A percentile compares a stretch with the other conserved stretches of the same genome.
phyloP scores from a whole-genome alignment of 2,797 vertebrate genomes.

The Adrianichthys oophorus region DNA sequence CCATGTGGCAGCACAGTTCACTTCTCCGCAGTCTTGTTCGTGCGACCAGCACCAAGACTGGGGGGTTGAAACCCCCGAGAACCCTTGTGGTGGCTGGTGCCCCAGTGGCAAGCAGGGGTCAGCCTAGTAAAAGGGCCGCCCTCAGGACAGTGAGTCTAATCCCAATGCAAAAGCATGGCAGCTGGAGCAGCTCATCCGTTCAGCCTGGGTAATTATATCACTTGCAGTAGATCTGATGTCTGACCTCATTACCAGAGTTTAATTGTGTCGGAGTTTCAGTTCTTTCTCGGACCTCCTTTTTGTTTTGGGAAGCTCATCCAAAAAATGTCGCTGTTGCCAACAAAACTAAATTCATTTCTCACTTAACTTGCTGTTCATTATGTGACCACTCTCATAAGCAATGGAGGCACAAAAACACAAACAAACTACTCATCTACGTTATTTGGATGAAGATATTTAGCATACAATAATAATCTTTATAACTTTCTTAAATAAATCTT shows the following conservation, averaged over 20 bases:
- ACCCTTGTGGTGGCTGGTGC: constrained; percentile 63
- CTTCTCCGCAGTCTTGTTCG: constrained; percentile 68
- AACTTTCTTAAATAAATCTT: no score
- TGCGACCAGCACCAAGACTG: constrained; percentile 66
- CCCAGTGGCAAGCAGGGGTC: constrained; percentile 69
- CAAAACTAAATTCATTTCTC: constrained; percentile 86
- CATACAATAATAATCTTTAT: background rate
- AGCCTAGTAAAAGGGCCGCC: constrained; percentile 71
- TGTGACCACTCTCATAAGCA: background rate
- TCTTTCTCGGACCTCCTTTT: constrained; percentile 87
- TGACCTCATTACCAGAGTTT: constrained; percentile 99
- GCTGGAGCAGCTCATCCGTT: constrained; percentile 84
- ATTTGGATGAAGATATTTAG: background rate
- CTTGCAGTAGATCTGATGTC: constrained; percentile 95
- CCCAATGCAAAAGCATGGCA: constrained; percentile 82
- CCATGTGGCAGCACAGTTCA: constrained; percentile 78
- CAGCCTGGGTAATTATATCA: constrained; percentile 95
- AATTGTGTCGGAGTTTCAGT: constrained; percentile 98
- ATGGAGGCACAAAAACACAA: no score
- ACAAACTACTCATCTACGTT: background rate
- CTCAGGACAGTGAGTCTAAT: constrained; percentile 81
- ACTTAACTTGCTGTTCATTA: constrained; percentile 74
- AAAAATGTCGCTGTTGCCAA: constrained; percentile 72
- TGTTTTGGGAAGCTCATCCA: constrained; percentile 89
- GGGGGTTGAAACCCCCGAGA: constrained; percentile 53